phyloP scores from a whole-genome alignment of 2,113 vertebrate species.

The Bostrychus sinensis region DNA sequence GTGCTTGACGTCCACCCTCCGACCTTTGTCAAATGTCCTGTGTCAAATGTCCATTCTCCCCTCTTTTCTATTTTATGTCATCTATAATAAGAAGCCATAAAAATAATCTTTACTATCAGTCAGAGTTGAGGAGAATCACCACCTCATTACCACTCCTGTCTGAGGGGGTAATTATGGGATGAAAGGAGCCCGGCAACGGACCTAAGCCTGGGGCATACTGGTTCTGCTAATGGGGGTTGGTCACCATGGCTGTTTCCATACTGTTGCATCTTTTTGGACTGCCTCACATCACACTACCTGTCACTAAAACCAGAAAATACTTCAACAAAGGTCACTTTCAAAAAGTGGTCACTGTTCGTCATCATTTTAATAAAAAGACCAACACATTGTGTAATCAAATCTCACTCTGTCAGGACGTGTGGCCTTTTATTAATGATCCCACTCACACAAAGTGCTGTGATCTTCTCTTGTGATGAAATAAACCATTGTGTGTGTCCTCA shows the following conservation, averaged over 20 bases:
- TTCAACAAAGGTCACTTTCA: slow-evolving; percentile 14
- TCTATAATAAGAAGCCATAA: slow-evolving; percentile 64
- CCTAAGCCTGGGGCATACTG: slow-evolving; percentile 45
- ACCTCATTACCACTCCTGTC: slow-evolving; percentile 65
- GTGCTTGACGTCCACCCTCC: slow-evolving; percentile 35
- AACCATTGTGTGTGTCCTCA: slow-evolving; percentile 72
- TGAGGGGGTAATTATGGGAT: slow-evolving; percentile 66
- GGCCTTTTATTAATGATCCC: slow-evolving; percentile 70
- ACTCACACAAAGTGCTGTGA: slow-evolving; percentile 39
- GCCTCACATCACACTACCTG: slow-evolving; percentile 21
- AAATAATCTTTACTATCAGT: slow-evolving; percentile 67
- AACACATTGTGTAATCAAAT: slow-evolving; percentile 32
- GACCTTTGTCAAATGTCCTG: slow-evolving; percentile 71
- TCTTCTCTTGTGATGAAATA: slow-evolving; percentile 64
- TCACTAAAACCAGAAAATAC: slow-evolving; percentile 11
- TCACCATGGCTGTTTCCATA: slow-evolving; percentile 40
- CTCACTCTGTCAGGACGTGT: slow-evolving; percentile 40
- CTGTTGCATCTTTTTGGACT: slow-evolving; percentile 28
- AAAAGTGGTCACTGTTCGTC: slow-evolving; percentile 20
- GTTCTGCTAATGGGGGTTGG: slow-evolving; percentile 49
- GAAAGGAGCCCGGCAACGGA: slow-evolving; percentile 38
- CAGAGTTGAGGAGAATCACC: slow-evolving; percentile 53
- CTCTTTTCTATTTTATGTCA: slow-evolving; percentile 41
- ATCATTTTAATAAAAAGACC: slow-evolving; percentile 27
- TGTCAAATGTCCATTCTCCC: slow-evolving; percentile 60